Base-by-base conservation (phyloP, 2,888 invertebrate genomes). In the Nowickia ferox region DNA sequence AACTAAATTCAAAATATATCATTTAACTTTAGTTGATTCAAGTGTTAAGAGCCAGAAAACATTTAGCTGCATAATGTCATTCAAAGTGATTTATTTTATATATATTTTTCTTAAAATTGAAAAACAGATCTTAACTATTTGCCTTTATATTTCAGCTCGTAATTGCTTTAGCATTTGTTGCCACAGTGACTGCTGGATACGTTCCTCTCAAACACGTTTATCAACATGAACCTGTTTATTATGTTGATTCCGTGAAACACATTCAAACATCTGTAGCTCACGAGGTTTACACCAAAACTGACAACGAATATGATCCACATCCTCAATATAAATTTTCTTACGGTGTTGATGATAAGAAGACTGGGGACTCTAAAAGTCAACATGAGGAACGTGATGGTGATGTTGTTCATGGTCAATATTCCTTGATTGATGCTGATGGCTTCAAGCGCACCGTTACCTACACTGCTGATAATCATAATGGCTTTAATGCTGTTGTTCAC, bases 321-420 rank as follows among this genome's bases (percentile, higher is more conserved):
- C 92, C 92, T 59, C 91, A 91, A 85, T 92, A 92, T 87, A 90
- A 89, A 74, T 92, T 88, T 87, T 89, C 89, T n/a, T 92, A 92
- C 86, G 91, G 90, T 84, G 90, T 92, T 5, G 90, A 92, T 61
- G 92, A 92, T 75, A 66, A 88, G 38, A 44, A 90, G 10, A 90
- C 92, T 22, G 92, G 92, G 13, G 92, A 92, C 81, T 89, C 90
- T 8, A 92, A 92, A 88, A 91, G 89, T 74, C 92, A 92, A 87
- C 87, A 90, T 48, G 92, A 92, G 87, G 89, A 90, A 57, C 92
- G 92, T 66, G 90, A 91, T 87, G 92, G 92, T 44, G 92, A 92
- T 85, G 89, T 90, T 44, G 92, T 92, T 4, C 89, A 88, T 82
- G 92, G 92, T 66, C 91, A 92, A 88, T 92, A 92, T 85, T 91